Base-by-base conservation (phyloP, 2,113 vertebrate species). In the Archilochus colubris region DNA sequence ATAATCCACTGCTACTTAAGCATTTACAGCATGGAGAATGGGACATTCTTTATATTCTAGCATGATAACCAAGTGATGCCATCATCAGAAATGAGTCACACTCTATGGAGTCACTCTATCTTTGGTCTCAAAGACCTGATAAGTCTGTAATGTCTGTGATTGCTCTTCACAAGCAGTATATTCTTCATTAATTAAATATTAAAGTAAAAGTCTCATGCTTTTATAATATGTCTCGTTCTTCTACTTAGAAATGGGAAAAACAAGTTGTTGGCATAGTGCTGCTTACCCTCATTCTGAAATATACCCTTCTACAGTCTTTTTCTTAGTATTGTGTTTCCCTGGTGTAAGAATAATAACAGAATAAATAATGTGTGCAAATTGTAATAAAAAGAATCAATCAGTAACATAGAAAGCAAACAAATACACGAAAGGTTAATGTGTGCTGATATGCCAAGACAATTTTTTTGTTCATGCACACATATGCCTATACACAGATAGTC, bases 371-470 rank as follows among this genome's bases (percentile, higher is more conserved):
- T 40, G 9, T 44, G 12, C 11, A 74, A 25, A 62, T 14, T 64
- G 40, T 10, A 68, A 50, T 16, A 63, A 30, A n/a, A 38, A 86
- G 40, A 69, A 51, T 69, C 74, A 74, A 46, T 22, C 14, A 77
- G 23, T 31, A 40, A 20, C 9, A n/a, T 28, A 63, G 48, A 57
- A 85, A 73, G 9, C 24, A 57, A 66, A 81, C 7, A 64, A 17
- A 7, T 38, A 62, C 33, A 31, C 24, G 9, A 40, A 68, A 18
- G 50, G 0, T 53, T 54, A 0, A 1, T 4, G n/a, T 38, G 24
- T 51, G 25, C 15, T 74, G 61, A 10, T 58, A 62, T 2, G 5
- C 46, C 50, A 61, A 43, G 16, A 38, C 15, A 38, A 6, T 28
- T 75, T 57, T 40, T 69, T 15, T 57, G 38, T 17, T n/a, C 1